Conservation (phyloP, 2,797 vertebrate species). For the Ammospiza maritima region DNA sequence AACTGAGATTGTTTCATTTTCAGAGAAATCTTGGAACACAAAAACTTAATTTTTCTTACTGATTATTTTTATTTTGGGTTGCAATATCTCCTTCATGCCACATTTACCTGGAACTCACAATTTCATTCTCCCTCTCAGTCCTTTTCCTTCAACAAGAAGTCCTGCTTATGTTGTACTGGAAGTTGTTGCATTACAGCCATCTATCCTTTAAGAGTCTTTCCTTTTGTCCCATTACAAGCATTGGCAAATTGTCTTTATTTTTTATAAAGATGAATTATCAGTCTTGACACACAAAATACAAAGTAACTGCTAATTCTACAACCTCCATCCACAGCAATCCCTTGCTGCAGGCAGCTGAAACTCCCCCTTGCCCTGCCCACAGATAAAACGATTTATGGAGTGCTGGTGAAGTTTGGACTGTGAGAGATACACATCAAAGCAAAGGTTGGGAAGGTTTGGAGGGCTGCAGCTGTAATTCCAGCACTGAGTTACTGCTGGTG, state of each 20-base stretch:
- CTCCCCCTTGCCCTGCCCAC: background rate
- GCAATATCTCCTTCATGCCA: background rate
- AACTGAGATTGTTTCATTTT: accelerated
- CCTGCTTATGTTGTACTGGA: accelerated
- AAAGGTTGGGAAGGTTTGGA: background rate
- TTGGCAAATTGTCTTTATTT: background rate
- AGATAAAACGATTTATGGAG: background rate
- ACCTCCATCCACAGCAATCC: background rate
- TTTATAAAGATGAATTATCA: background rate
- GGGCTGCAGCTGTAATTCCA: background rate
- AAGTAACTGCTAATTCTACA: background rate
- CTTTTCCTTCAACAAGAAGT: background rate
- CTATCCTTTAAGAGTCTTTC: background rate
- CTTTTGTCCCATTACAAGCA: background rate
- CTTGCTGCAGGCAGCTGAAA: background rate
- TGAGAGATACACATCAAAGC: background rate
- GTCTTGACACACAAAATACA: background rate
- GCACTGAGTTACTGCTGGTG: no score
- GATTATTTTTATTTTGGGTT: background rate
- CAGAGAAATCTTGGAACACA: background rate
- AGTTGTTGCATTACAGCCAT: background rate
- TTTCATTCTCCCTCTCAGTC: background rate
- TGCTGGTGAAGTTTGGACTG: background rate
- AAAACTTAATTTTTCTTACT: background rate
- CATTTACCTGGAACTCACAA: background rate